Percentiles rank a stretch among this genome's conserved stretches.
These are phyloP conservation scores for Agrotis puta DNA, from an alignment of 2,888 invertebrate species.

Conservation along the genomic window DNA sequence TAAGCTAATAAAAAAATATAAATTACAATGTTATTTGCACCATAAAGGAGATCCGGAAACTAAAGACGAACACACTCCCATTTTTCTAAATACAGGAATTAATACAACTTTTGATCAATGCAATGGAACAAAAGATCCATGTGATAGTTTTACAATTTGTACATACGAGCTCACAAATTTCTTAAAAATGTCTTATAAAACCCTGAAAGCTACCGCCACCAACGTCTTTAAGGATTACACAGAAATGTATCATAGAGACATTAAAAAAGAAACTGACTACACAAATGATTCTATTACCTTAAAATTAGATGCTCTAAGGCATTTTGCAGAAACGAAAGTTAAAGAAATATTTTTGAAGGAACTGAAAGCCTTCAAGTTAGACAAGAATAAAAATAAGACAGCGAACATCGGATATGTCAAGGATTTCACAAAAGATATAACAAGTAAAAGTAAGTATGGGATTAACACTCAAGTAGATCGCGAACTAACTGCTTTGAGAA, in stretches of 20 bases:
- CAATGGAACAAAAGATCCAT: constrained; percentile 49
- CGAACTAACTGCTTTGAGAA: constrained; percentile 61
- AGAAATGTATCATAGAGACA: constrained; percentile 80
- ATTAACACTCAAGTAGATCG: constrained; percentile 57
- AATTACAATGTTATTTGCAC: constrained; percentile 22
- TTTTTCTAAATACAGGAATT: too few relatives aligned
- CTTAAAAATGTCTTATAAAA: constrained; percentile 71
- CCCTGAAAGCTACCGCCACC: constrained; percentile 76
- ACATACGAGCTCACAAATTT: constrained; percentile 76
- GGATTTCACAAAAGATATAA: constrained; percentile 66
- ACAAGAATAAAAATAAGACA: constrained; percentile 66
- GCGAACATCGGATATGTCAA: constrained; percentile 70
- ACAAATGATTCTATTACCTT: constrained; percentile 68
- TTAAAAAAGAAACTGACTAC: constrained; percentile 64
- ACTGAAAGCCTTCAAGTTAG: constrained; percentile 68
- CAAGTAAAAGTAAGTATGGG: constrained; percentile 59
- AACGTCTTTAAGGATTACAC: constrained; percentile 77
- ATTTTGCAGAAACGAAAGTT: constrained; percentile 63
- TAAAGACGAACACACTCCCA: background rate
- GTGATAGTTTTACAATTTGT: constrained; percentile 75
- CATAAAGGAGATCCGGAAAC: background rate
- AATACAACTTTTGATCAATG: constrained; percentile 2
- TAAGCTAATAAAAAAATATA: constrained; percentile 20
- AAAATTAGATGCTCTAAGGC: constrained; percentile 65
- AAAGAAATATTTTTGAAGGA: constrained; percentile 68